These are phyloP conservation scores for Aethina tumida DNA, from an alignment of 1,140 invertebrate species.

Conservation along the genomic window DNA sequence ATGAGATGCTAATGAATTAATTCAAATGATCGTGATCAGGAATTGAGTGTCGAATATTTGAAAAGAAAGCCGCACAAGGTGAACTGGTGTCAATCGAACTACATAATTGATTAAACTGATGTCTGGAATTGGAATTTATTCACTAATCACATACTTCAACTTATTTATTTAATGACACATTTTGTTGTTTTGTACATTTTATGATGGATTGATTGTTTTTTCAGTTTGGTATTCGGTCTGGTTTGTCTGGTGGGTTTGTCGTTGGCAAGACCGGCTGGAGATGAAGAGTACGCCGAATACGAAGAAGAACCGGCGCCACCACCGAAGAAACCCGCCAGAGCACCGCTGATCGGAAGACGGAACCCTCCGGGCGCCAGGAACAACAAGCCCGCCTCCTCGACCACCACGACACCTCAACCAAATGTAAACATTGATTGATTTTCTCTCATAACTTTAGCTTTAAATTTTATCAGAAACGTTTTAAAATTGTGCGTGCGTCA, in stretches of 20 bases:
- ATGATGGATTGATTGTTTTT: slow-evolving; percentile 11
- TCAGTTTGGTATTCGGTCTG: slow-evolving; percentile 25
- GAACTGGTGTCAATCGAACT: neutral
- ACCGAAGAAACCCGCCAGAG: slow-evolving; percentile 24
- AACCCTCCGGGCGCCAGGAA: slow-evolving; percentile 25
- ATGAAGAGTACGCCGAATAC: slow-evolving; percentile 30
- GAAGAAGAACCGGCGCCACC: slow-evolving; percentile 28
- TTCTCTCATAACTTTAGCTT: slow-evolving; percentile 1
- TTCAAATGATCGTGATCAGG: slow-evolving; percentile 1
- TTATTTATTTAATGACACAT: neutral
- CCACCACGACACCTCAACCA: slow-evolving; percentile 22
- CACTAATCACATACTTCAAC: slow-evolving; percentile 4
- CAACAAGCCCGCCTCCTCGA: slow-evolving; percentile 22
- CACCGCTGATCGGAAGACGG: slow-evolving; percentile 24
- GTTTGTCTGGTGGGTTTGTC: slow-evolving; percentile 23
- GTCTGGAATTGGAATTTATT: neutral
- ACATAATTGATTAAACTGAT: slow-evolving; percentile 4
- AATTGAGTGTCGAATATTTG: slow-evolving; percentile 5
- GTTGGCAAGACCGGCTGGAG: slow-evolving; percentile 27
- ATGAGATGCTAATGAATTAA: too few species aligned
- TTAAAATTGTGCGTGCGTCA: slow-evolving; percentile 6
- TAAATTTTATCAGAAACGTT: slow-evolving; percentile 6
- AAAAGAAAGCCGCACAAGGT: neutral
- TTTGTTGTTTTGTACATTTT: slow-evolving; percentile 3
- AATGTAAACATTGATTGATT: slow-evolving; percentile 6